Conservation (phyloP, 2,113 vertebrate genomes). For the Edolisoma coerulescens region DNA sequence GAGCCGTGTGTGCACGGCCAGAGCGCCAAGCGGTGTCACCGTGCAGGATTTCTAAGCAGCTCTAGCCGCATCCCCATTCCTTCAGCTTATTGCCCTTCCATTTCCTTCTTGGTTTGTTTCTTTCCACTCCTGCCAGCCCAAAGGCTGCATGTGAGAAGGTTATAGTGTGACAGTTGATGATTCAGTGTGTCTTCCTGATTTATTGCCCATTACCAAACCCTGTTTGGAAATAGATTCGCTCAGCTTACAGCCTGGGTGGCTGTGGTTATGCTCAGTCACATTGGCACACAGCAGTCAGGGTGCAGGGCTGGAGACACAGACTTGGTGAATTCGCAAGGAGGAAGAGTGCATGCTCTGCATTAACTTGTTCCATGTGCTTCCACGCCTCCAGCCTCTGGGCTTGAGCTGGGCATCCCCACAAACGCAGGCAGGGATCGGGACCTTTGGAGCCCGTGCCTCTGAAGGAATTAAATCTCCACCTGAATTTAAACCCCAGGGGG, state of each 20-base stretch:
- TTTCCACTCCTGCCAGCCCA: background rate
- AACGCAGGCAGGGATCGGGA: fast-evolving
- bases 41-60: background rate
- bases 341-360: background rate
- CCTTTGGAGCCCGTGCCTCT: background rate
- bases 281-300: background rate
- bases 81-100: background rate
- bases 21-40: background rate
- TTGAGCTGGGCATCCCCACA: background rate
- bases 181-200: background rate
- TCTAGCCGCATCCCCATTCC: background rate
- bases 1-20: background rate
- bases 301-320: background rate
- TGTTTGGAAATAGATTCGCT: background rate
- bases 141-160: background rate
- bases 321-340: background rate
- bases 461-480: background rate
- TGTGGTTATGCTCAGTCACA: background rate
- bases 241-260: background rate
- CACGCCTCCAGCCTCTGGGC: background rate
- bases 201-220: background rate
- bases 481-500: background rate
- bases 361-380: background rate
- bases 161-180: background rate
- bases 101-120: background rate